phyloP scores from a whole-genome alignment of 2,113 vertebrate species.

The Gymnocephalus cernua region DNA sequence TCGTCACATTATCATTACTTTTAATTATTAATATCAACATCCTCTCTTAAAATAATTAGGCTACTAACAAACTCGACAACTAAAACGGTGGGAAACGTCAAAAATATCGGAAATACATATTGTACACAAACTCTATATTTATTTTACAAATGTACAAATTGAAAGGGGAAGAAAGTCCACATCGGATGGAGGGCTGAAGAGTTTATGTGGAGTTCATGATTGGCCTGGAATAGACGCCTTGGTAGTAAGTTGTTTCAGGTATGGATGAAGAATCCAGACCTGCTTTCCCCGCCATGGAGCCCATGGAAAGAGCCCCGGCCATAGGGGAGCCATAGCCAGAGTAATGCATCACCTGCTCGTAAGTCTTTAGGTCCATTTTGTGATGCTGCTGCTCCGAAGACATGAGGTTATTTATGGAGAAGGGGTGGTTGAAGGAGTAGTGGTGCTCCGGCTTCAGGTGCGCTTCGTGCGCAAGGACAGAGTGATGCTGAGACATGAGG shows the following conservation, averaged over 20 bases:
- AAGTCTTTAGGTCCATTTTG: constrained; percentile 99
- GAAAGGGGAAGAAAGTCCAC: constrained; percentile 70
- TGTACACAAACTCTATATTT: constrained; percentile 85
- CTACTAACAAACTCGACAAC: constrained; percentile 87
- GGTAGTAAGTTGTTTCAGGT: constrained; percentile 94
- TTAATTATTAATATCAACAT: constrained; percentile 76
- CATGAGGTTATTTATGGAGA: constrained; percentile 99
- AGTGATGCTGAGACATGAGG: constrained; percentile 91
- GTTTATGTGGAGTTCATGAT: constrained; percentile 99
- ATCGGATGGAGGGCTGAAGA: constrained; percentile 15
- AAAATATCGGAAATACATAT: constrained; percentile 86
- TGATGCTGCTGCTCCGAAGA: constrained; percentile 97
- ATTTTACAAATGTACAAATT: constrained; percentile 87
- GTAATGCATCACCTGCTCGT: constrained; percentile 99
- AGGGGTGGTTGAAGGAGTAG: constrained; percentile 99
- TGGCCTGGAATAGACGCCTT: constrained; percentile 97
- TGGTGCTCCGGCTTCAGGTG: constrained; percentile 99
- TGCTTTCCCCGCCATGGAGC: constrained; percentile 93
- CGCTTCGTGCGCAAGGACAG: constrained; percentile 91
- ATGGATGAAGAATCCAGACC: constrained; percentile 92
- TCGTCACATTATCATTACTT: constrained; percentile 80
- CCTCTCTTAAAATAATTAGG: constrained; percentile 83
- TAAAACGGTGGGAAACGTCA: constrained; percentile 85
- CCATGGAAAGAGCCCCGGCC: constrained; percentile 94
- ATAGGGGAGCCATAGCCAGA: constrained; percentile 95